Percentiles rank a stretch among this genome's conserved stretches.
Evolutionary conservation across 2,113 vertebrate species (phyloP).

Genomic region (Pollachius pollachius): DNA sequence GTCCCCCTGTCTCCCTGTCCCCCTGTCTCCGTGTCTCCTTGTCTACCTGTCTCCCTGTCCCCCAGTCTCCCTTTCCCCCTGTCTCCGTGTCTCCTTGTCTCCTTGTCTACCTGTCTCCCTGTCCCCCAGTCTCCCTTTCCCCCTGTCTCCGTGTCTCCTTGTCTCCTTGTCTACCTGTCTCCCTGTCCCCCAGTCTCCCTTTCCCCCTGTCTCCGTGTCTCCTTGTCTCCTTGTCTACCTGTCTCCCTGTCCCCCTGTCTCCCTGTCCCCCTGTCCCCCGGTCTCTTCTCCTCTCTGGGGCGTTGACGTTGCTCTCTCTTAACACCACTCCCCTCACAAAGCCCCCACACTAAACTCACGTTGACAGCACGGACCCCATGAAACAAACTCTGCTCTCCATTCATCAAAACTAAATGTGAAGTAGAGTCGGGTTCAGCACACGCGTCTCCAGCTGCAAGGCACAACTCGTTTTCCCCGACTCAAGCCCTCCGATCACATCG

Average conservation of each 20-base stretch:
- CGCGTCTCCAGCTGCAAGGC: slow-evolving; percentile 12
- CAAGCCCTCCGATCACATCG: slow-evolving; percentile 37
- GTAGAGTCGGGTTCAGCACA: too few species aligned
- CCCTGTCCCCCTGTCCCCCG: slow-evolving; percentile 1
- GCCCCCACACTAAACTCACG: slow-evolving; percentile 21
- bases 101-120: slow-evolving; percentile 1
- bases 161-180: slow-evolving; percentile 28
- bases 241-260: too few species aligned
- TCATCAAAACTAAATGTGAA: slow-evolving; percentile 53
- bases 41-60: too few species aligned
- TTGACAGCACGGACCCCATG: slow-evolving; percentile 26
- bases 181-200: background rate
- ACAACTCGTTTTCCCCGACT: too few species aligned
- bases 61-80: slow-evolving; percentile 5
- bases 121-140: too few species aligned
- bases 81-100: too few species aligned
- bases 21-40: slow-evolving; percentile 22
- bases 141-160: slow-evolving; percentile 22
- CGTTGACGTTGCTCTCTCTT: slow-evolving; percentile 48
- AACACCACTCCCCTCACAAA: slow-evolving; percentile 54
- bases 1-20: too few species aligned
- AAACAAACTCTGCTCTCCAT: slow-evolving; percentile 48
- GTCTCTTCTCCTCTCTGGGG: slow-evolving; percentile 52
- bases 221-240: too few species aligned
- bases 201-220: slow-evolving; percentile 11